phyloP scores from a whole-genome alignment of 2,113 vertebrate genomes.

The Leptodactylus fuscus region DNA sequence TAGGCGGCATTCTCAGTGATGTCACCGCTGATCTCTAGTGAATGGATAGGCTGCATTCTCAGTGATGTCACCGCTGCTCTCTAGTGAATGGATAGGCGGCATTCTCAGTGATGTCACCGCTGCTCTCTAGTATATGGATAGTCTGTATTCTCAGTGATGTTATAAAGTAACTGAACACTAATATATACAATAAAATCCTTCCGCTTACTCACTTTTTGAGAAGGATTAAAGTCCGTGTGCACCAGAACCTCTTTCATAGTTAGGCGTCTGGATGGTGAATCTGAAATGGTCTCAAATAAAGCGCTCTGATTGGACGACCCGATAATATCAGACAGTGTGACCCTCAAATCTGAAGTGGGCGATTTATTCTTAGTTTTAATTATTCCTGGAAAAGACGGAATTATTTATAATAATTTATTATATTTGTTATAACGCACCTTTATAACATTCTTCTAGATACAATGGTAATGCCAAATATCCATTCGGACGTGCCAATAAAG shows the following conservation, averaged over 20 bases:
- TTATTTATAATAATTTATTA: too few relatives aligned
- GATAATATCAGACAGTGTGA: constrained; percentile 27
- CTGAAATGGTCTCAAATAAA: constrained; percentile 67
- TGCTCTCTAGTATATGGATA: not conserved
- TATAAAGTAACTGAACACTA: not conserved
- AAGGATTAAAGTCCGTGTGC: constrained; percentile 58
- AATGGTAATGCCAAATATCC: too few relatives aligned
- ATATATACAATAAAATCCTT: not conserved
- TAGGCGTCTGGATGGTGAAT: constrained; percentile 61
- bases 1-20: too few relatives aligned
- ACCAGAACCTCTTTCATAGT: constrained; percentile 63
- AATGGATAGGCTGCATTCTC: not conserved
- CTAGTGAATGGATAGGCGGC: not conserved
- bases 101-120: not conserved
- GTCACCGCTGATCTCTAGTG: not conserved
- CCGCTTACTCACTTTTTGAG: constrained; percentile 32
- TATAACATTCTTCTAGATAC: not conserved
- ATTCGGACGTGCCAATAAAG: too few relatives aligned
- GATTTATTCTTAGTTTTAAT: not conserved
- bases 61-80: not conserved
- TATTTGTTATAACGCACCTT: too few relatives aligned
- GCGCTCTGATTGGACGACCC: constrained; percentile 65
- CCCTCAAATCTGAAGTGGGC: not conserved
- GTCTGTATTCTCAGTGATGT: not conserved
- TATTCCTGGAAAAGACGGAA: not conserved